A percentile compares a stretch with the other conserved stretches of the same genome.
Conservation (phyloP, 2,797 vertebrate genomes). For the Parambassis ranga region DNA sequence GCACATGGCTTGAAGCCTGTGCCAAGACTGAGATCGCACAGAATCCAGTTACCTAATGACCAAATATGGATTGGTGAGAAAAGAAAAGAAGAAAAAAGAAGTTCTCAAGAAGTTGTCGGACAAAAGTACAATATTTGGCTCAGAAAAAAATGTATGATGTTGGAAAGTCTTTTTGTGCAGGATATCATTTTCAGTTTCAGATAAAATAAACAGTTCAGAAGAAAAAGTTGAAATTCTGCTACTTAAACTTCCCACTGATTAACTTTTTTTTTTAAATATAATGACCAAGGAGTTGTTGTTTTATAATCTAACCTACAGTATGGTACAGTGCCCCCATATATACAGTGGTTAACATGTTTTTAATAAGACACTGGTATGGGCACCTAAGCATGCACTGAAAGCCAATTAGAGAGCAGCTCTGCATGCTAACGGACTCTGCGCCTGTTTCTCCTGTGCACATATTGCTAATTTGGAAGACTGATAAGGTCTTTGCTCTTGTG, state of each 20-base stretch:
- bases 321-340: slow-evolving; percentile 35
- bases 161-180: no score
- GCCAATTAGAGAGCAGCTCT: slow-evolving; percentile 61
- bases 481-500: slow-evolving; percentile 60
- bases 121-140: no score
- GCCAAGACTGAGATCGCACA: no score
- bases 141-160: no score
- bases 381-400: slow-evolving; percentile 49
- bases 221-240: neutral
- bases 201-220: neutral
- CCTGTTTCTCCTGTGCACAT: slow-evolving; percentile 20
- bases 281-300: slow-evolving; percentile 22
- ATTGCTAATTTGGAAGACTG: slow-evolving; percentile 51
- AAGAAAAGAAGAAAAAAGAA: no score
- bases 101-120: no score
- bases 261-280: slow-evolving; percentile 29
- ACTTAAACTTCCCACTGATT: slow-evolving; percentile 8
- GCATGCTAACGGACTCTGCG: slow-evolving; percentile 31
- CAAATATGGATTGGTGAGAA: no score
- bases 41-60: no score
- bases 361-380: slow-evolving; percentile 45
- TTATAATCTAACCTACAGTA: slow-evolving; percentile 34
- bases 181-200: no score
- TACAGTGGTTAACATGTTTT: slow-evolving; percentile 40
- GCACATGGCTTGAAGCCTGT: no score